Base-by-base conservation (phyloP, 53 echinoderm and acorn worm species). In the Temnopleurus reevesii region DNA sequence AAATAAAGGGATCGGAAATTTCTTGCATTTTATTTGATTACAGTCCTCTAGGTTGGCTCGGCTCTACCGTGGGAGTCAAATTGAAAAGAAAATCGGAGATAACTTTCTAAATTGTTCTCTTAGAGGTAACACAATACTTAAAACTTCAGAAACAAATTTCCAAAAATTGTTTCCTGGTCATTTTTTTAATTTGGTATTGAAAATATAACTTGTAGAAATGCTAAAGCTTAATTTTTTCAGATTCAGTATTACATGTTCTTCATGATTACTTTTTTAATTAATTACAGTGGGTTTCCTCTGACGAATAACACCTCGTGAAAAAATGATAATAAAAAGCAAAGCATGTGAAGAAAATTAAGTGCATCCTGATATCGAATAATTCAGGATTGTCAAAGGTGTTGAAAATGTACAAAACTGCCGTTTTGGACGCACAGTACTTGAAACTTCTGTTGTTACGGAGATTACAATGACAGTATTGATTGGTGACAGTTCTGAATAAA, bases 391-490 rank as follows among this genome's bases (percentile, higher is more conserved):
- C 41, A 15, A 13, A 71, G 71, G 71, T 71, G 38, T 71, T 71
- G 71, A 43, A 36, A 19, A 38, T 71, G 38, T 41, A 38, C 71
- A 71, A 71, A 71, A 36, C 23, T 12, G 41, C 18, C 10, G 4
- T 57, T 21, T 13, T 5, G n/a, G 3, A 55, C 25, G 23, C 8
- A 12, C 0, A 13, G 35, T 71, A 41, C 36, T 19, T 38, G 21
- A 8, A 71, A 19, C 41, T 43, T 41, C 2, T 71, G 71, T 41
- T 43, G 38, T 21, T 21, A 41, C 41, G 38, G 12, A 71, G 71
- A 71, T 71, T 71, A 71, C 71, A 71, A 21, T 41, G 71, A 71
- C 71, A 71, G 21, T 71, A 38, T 71, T 71, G 71, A 71, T 63
- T 63, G 17, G 34, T 10, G 63, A 34, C 30, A 10, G 34, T 71